Evolutionary conservation across 2,113 vertebrate genomes (phyloP), one percentile per base, ranked within the genome.

Genomic region (Meriones unguiculatus): DNA sequence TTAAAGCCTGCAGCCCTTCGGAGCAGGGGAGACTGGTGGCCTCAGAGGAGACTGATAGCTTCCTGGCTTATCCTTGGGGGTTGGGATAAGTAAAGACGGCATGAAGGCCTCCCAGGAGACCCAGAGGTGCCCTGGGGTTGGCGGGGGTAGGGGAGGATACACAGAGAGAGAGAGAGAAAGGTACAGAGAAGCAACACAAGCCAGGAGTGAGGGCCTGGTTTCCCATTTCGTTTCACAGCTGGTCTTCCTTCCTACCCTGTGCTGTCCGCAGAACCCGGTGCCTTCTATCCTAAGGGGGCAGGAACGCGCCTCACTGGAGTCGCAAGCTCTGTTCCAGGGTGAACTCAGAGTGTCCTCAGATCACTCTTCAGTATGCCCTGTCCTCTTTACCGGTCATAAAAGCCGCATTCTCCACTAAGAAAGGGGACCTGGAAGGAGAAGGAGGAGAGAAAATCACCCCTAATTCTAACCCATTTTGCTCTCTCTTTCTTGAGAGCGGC

Each of bases 351-450:
- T 46, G 46, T 46, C 46, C 46, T 46, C 4, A 46, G 46, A 20
- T 85, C 28, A 22, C 28, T 52, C 38, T 88, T 69, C 3, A 8
- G 17, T 82, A 65, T 32, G 5, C 70, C 10, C 24, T 84, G 57
- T 62, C n/a, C 28, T 94, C 30, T 87, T 70, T 24, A 75, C 50
- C 73, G n/a, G 65, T 84, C 64, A 24, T 30, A 67, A 95, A 91
- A 94, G 54, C 54, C 54, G 35, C 15, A 46, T 46, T n/a, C 4
- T 35, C 57, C 57, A 10, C 46, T 87, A 59, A 46, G 52, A 97
- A 41, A 93, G 92, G n/a, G 32, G 77, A 89, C 94, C 87, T 87
- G 67, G 65, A 89, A 87, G 90, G 64, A 88, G 81, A 72, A 90
- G 81, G 46, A 81, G 91, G 69, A 67, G 91, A 93, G 91, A 85